Conservation (phyloP, 2,888 invertebrate species). For the Epinotia brunnichana region DNA sequence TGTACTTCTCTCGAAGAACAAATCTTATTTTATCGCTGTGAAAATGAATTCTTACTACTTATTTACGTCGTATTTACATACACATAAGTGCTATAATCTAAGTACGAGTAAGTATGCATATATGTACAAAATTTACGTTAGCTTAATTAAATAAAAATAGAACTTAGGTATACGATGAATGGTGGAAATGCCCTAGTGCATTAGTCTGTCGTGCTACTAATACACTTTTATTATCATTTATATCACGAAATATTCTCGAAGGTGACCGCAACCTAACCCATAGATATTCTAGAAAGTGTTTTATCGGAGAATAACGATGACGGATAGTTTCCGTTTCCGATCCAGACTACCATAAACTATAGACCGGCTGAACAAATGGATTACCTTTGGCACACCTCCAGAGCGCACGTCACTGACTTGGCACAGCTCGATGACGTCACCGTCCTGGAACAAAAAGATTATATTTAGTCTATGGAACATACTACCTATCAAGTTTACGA, state of each 20-base stretch:
- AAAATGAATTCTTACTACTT: no score
- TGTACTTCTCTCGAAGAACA: no score
- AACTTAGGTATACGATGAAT: no score
- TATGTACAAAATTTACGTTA: no score
- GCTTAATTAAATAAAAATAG: no score
- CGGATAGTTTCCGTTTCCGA: conserved; percentile 21
- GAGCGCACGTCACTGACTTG: conserved; percentile 99
- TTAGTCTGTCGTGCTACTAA: neutral
- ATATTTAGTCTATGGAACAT: conserved; percentile 3
- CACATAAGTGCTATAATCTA: no score
- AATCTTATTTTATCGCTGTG: no score
- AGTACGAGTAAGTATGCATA: no score
- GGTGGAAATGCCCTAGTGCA: neutral
- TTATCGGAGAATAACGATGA: conserved; percentile 13
- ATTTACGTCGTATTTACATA: no score
- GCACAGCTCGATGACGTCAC: conserved; percentile 98
- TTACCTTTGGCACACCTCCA: conserved; percentile 96
- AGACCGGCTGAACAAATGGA: conserved; percentile 47
- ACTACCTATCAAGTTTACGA: no score
- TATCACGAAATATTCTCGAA: neutral
- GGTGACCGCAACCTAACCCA: conserved; percentile 5
- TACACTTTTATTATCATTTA: neutral
- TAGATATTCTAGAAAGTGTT: conserved; percentile 3
- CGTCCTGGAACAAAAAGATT: conserved; percentile 89
- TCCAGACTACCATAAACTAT: conserved; percentile 6